These are phyloP conservation scores for Archocentrus centrarchus DNA, from an alignment of 2,113 vertebrate genomes.

Conservation along the genomic window DNA sequence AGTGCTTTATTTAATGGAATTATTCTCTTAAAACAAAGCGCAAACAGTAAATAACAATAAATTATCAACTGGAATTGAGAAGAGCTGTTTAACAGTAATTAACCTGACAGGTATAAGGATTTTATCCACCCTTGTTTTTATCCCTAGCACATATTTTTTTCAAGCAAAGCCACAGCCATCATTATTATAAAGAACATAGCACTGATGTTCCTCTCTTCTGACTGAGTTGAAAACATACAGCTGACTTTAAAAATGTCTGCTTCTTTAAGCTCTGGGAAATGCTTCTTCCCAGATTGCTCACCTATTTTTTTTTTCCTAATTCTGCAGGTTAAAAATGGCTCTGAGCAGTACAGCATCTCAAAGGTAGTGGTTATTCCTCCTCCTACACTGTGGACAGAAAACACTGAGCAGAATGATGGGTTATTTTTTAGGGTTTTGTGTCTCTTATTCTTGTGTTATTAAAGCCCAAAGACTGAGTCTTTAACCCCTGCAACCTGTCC, in stretches of 20 bases:
- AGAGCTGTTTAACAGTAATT: background rate
- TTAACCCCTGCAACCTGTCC: background rate
- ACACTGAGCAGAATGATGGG: background rate
- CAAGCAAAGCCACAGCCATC: background rate
- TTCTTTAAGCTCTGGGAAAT: background rate
- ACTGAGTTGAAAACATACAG: background rate
- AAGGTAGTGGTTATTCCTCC: background rate
- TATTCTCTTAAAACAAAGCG: background rate
- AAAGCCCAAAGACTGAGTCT: background rate
- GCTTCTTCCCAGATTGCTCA: background rate
- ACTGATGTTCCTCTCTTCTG: background rate
- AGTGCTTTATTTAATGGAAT: background rate
- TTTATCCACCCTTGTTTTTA: rapidly evolving
- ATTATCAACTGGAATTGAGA: background rate
- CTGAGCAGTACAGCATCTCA: background rate
- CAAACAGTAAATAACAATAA: background rate
- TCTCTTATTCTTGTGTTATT: background rate
- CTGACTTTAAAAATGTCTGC: background rate
- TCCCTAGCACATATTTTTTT: rapidly evolving
- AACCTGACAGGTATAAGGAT: background rate
- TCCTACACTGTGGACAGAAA: background rate
- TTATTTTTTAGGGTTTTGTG: background rate
- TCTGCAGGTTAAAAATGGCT: background rate
- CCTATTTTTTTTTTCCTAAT: background rate
- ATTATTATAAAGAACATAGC: background rate